These are phyloP conservation scores for Picathartes gymnocephalus DNA, from an alignment of 2,113 vertebrate genomes.

Conservation along the genomic window DNA sequence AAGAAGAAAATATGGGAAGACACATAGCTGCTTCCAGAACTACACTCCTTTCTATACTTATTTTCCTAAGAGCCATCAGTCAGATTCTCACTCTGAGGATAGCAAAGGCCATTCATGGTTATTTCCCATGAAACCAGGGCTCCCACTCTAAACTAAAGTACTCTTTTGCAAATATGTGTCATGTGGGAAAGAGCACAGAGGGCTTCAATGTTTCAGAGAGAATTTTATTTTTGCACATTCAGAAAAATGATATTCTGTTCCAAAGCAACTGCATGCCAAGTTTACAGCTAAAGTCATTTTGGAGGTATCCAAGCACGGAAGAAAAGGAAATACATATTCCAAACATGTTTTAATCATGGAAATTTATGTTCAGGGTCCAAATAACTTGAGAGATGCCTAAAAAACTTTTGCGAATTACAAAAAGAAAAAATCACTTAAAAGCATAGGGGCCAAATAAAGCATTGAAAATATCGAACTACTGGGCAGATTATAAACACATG, in stretches of 20 bases:
- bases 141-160: background rate
- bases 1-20: background rate
- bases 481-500: background rate
- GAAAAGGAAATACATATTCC: background rate
- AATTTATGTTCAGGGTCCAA: background rate
- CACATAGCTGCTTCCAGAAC: background rate
- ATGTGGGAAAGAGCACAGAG: fast-evolving
- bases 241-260: background rate
- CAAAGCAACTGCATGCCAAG: background rate
- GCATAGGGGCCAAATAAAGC: background rate
- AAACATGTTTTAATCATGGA: background rate
- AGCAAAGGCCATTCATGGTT: background rate
- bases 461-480: background rate
- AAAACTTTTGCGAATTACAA: background rate
- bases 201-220: background rate
- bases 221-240: background rate
- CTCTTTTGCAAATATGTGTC: background rate
- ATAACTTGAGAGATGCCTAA: background rate
- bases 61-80: conserved; percentile 9
- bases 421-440: background rate
- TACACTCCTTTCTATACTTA: background rate
- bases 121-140: background rate
- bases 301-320: background rate
- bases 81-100: background rate
- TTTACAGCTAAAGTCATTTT: background rate